These are phyloP conservation scores for Emydocephalus ijimae DNA, from an alignment of 2,113 vertebrate species.

Conservation along the genomic window DNA sequence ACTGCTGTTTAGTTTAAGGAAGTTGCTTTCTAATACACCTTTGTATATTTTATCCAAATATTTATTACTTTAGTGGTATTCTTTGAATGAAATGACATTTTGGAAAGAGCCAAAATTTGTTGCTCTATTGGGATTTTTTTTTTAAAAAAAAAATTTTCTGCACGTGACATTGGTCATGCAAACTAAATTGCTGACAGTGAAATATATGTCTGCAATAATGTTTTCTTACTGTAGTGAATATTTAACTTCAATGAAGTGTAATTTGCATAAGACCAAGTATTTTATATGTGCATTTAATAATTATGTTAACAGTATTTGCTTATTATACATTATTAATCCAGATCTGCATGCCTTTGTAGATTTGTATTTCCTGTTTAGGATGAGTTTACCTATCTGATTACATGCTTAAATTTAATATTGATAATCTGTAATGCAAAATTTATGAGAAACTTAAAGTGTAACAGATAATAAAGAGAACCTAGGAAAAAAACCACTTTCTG, in stretches of 20 bases:
- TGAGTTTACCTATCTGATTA: background rate
- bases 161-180: background rate
- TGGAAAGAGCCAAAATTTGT: conserved; percentile 36
- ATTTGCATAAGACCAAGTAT: background rate
- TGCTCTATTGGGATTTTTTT: conserved; percentile 48
- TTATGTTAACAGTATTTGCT: background rate
- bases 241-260: background rate
- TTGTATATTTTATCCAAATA: background rate
- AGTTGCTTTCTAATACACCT: background rate
- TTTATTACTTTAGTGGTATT: background rate
- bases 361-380: background rate
- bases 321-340: background rate
- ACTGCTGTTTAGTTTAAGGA: background rate
- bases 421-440: background rate
- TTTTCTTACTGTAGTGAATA: background rate
- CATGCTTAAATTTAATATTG: background rate
- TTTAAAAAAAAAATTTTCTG: conserved; percentile 17
- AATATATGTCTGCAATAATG: background rate
- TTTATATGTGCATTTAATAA: background rate
- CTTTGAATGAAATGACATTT: background rate
- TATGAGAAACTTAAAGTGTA: conserved; percentile 31
- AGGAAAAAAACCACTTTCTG: background rate
- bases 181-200: background rate
- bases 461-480: background rate
- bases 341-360: background rate